Percentiles rank a stretch among this genome's conserved stretches.
Conservation (phyloP, 1,140 invertebrate species). For the Drosophila leontia region DNA sequence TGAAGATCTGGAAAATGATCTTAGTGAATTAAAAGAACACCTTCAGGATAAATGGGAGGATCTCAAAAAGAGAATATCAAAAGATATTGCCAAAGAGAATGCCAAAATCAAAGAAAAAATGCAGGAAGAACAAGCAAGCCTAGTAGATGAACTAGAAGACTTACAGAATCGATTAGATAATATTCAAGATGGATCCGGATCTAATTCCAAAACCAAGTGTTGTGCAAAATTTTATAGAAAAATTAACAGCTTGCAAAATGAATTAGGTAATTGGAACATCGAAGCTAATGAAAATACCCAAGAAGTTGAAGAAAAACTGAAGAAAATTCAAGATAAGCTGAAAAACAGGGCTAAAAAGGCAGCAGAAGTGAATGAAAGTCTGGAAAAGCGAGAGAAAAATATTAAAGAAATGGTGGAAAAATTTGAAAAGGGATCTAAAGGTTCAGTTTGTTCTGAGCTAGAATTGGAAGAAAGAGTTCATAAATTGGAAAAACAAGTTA, state of each 20-base stretch:
- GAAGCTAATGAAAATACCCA: not conserved
- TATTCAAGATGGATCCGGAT: slow-evolving; percentile 5
- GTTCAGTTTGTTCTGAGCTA: not conserved
- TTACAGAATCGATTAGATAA: not conserved
- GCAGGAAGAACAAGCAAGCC: not conserved
- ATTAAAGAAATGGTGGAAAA: not conserved
- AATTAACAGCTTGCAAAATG: slow-evolving; percentile 1
- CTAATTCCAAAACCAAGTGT: not conserved
- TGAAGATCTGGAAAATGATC: slow-evolving; percentile 3
- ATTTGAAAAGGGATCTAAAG: not conserved
- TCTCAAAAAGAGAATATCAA: not conserved
- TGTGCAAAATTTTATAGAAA: slow-evolving; percentile 13
- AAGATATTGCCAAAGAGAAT: not conserved
- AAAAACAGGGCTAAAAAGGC: not conserved
- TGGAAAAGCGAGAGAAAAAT: not conserved
- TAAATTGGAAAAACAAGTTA: not conserved
- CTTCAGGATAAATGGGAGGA: slow-evolving; percentile 5
- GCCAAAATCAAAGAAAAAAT: not conserved
- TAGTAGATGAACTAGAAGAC: slow-evolving; percentile 10
- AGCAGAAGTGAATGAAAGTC: not conserved
- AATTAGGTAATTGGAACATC: not conserved
- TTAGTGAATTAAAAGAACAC: slow-evolving; percentile 6
- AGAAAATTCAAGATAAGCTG: not conserved
- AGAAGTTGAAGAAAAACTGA: slow-evolving; percentile 5
- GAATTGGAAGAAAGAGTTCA: not conserved